Base-by-base conservation (phyloP, 2,113 vertebrate species). In the Mustela nigripes region DNA sequence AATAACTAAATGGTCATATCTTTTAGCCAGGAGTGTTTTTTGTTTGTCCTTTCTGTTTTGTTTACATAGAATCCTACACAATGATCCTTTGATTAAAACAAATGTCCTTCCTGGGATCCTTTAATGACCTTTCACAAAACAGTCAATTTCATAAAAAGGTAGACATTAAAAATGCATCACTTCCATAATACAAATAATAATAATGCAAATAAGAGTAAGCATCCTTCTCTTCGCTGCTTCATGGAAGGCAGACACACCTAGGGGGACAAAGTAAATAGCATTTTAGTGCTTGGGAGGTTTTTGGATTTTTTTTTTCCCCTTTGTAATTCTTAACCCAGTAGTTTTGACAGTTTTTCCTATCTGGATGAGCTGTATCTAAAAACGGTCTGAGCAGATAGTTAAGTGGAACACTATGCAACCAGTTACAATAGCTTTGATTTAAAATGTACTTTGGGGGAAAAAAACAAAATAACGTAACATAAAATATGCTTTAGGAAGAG, bases 1-100 rank as follows among this genome's bases (percentile, higher is more conserved):
- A 90, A 33, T 98, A 80, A 90, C 39, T 93, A 84, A 24, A 24
- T 86, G 36, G 33, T 53, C 95, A 73, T n/a, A 7, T 89, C 58
- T 19, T 4, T 42, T 33, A 65, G 45, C 60, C 79, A 96, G 82
- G 36, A 79, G 36, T 53, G 0, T 67, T 71, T 89, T 95, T 21
- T 12, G 21, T 69, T 63, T n/a, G 45, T 12, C 50, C 84, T 39
- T 28, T 76, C 81, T 69, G 63, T 33, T 26, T 45, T 36, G 71
- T 91, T 28, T 78, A 58, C 53, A 36, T 33, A 89, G 28, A 80
- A n/a, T 81, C 36, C 21, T 79, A 67, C 11, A 1, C 45, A 45
- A 26, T 21, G 39, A 85, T 94, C 69, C n/a, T 96, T 69, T 69
- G 53, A 67, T 45, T 56, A 74, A 93, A 92, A 69, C 80, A 3